These are phyloP conservation scores for Drosophila affinis DNA, from an alignment of 2,888 invertebrate genomes.

Conservation along the genomic window DNA sequence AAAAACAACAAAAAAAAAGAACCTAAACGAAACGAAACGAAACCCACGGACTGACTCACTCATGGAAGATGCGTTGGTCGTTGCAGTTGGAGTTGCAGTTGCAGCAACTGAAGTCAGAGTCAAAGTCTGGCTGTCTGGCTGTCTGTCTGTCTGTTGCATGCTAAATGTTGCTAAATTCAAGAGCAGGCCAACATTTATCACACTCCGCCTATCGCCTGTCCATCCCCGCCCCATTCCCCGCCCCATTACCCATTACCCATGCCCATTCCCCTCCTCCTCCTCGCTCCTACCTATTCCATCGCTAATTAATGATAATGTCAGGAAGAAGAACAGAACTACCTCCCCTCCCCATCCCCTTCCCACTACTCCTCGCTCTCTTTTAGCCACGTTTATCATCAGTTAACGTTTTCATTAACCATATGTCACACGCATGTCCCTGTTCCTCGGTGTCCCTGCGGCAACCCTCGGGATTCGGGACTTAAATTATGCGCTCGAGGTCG, in stretches of 20 bases:
- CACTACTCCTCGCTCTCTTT: neutral
- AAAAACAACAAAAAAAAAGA: neutral
- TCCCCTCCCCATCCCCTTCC: neutral
- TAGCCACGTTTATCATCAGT: conserved; percentile 59
- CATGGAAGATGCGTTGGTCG: conserved; percentile 65
- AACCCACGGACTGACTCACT: conserved; percentile 61
- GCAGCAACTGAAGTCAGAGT: conserved; percentile 1
- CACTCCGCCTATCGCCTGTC: conserved; percentile 38
- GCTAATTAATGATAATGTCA: conserved; percentile 53
- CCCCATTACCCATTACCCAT: conserved; percentile 7
- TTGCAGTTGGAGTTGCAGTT: conserved; percentile 15
- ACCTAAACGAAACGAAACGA: conserved; percentile 8
- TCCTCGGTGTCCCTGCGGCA: conserved; percentile 27
- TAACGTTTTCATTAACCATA: conserved; percentile 79
- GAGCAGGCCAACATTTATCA: conserved; percentile 44
- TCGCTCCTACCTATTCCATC: conserved; percentile 7
- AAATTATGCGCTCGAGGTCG: conserved; percentile 77
- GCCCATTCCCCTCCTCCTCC: neutral
- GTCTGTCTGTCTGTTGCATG: conserved; percentile 66
- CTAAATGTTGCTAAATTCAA: conserved; percentile 62
- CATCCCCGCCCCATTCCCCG: conserved; percentile 7
- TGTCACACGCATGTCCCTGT: conserved; percentile 75
- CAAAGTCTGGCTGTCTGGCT: conserved; percentile 32
- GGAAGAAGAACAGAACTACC: conserved; percentile 21
- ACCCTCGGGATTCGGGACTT: conserved; percentile 64